A percentile compares a stretch with the other conserved stretches of the same genome.
Evolutionary conservation across 35 echinoderm and acorn worm species (phyloP).

Genomic region (Apostichopus californicus): DNA sequence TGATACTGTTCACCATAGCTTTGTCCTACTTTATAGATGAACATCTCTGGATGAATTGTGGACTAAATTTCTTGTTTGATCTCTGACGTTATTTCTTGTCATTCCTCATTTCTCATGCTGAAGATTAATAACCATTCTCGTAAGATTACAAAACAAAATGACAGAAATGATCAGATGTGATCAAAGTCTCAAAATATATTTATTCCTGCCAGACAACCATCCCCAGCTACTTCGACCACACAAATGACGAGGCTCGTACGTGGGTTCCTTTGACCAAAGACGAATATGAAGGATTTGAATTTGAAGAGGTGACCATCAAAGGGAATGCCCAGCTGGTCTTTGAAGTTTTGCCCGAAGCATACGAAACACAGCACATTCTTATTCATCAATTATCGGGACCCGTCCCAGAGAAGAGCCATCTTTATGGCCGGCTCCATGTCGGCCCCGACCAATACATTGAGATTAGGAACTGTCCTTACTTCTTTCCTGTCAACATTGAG

Average conservation of each 20-base stretch:
- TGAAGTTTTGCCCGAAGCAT: constrained; percentile 21
- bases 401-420: not conserved
- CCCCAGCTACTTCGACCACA: constrained; percentile 31
- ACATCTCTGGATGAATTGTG: too few relatives aligned
- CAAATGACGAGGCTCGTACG: constrained; percentile 47
- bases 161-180: too few relatives aligned
- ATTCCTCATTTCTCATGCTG: not conserved
- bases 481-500: constrained; percentile 58
- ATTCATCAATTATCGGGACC: constrained; percentile 63
- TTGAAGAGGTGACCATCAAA: constrained; percentile 62
- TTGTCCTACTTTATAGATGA: too few relatives aligned
- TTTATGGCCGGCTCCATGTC: constrained; percentile 68
- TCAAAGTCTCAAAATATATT: too few relatives aligned
- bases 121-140: not conserved
- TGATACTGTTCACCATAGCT: too few relatives aligned
- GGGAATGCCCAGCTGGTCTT: constrained; percentile 82
- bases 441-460: constrained; percentile 58
- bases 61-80: too few relatives aligned
- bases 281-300: not conserved
- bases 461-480: constrained; percentile 47
- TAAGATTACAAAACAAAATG: too few relatives aligned
- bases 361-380: not conserved
- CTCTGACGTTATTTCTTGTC: not conserved
- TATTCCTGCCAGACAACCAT: constrained; percentile 14
- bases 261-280: constrained; percentile 39